Evolutionary conservation across 1,140 invertebrate genomes (phyloP), one percentile per base, ranked within the genome.

Genomic region (Eupeodes corollae): DNA sequence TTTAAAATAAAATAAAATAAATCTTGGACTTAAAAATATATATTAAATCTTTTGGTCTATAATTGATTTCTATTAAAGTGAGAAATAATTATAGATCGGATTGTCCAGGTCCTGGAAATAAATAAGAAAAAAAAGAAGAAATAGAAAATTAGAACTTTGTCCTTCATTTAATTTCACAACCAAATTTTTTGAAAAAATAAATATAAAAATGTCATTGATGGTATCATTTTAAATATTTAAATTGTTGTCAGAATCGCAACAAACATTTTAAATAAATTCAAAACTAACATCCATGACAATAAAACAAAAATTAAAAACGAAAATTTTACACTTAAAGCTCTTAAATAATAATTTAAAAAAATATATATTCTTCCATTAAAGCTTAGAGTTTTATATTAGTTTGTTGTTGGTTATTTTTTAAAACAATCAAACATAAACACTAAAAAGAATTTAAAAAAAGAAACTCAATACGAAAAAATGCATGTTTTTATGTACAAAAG

Each of bases 11-110:
- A 26, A 26, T 26, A 26, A 26, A 26, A 26, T 26, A 26, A 50
- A 42, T 50, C 38, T 50, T 50, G 48, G 48, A 50, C 48, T 46
- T 39, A 32, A 33, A 45, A 33, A n/a, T 46, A 43, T 43, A 47
- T 43, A 42, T 60, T 49, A 43, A 44, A 45, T 51, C 39, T 14
- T 52, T 39, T 49, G 57, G 53, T 51, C 63, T 67, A 67, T 61
- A 67, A 67, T 64, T 58, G 52, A 64, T 67, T 67, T 67, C 63
- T 67, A 66, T 66, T 54, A 56, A 43, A 56, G 44, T 39, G 47
- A 51, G 61, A 67, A 67, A 67, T 67, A 67, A 63, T 66, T 67
- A 67, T 64, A 67, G 61, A 63, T 67, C 63, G 55, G 63, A 67
- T 58, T 67, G 63, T 56, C 63, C 63, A 59, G 63, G 63, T 55